Evolutionary conservation across 2,113 vertebrate species (phyloP), one percentile per base, ranked within the genome.

Genomic region (Propithecus coquereli): DNA sequence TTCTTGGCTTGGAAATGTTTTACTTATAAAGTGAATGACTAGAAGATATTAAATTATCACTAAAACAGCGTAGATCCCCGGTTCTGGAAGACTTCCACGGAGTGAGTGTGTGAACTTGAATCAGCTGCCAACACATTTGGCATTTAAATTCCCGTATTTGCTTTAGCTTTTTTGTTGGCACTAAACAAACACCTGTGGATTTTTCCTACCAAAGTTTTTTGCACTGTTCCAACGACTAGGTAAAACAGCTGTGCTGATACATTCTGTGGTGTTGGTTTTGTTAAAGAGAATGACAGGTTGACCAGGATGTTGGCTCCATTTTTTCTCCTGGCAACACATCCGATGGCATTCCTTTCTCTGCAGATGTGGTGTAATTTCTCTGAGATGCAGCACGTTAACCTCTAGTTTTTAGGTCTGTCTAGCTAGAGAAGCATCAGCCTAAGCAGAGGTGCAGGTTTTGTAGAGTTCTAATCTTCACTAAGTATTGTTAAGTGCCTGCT

Each of bases 151-250:
- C 47, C 20, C 16, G 0, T 68, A 20, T 96, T 95, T 91, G 85
- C 85, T 50, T 88, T 76, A 50, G 59, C 73, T 89, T 37, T 63
- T 50, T 37, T 54, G 37, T 91, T 52, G 47, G 65, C 1, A 1
- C 83, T 90, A 83, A 89, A 50, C 77, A 95, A 84, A 96, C 54
- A 87, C 83, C 81, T 96, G 94, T 97, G 71, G 70, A 37, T 65
- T 76, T 85, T 97, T 85, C 81, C 47, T 37, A 18, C 61, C 84
- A n/a, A 68, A n/a, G 47, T 45, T 88, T 90, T 94, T 81, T 65
- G 70, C 45, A 3, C 83, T 52, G 20, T 93, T 65, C 20, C 25
- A 57, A 9, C 22, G 57, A 9, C 37, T 63, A 50, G 27, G 3
- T 52, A 43, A 63, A 81, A 59, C 57, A 34, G n/a, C 87, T 73